Percentiles rank a stretch among this genome's conserved stretches.
phyloP scores from a whole-genome alignment of 1,140 invertebrate genomes.

The Pantala flavescens region DNA sequence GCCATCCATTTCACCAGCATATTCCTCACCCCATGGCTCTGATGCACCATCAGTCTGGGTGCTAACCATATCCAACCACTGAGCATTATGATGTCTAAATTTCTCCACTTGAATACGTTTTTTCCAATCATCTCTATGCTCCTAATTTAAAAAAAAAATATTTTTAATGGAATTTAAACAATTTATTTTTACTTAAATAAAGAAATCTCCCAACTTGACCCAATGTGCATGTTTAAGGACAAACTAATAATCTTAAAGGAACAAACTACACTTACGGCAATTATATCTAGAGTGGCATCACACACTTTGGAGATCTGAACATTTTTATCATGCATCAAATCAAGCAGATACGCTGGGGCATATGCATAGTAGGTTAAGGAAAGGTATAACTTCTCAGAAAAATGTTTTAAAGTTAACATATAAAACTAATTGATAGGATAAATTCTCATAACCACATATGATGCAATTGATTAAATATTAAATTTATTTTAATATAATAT shows the following conservation, averaged over 20 bases:
- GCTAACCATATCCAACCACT: slow-evolving; percentile 95
- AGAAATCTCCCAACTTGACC: background rate
- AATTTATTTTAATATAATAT: no score
- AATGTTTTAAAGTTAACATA: no score
- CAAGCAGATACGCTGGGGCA: slow-evolving; percentile 90
- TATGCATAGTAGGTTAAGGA: slow-evolving; percentile 41
- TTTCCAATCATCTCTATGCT: slow-evolving; percentile 83
- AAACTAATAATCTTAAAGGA: no score
- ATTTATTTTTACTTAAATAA: slow-evolving; percentile 12
- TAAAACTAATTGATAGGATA: no score
- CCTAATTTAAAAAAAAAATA: slow-evolving; percentile 35
- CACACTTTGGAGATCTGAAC: slow-evolving; percentile 83
- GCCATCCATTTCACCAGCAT: slow-evolving; percentile 9
- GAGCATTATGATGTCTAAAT: slow-evolving; percentile 91
- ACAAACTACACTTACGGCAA: slow-evolving; percentile 50
- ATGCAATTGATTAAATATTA: no score
- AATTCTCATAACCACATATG: no score
- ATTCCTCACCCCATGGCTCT: slow-evolving; percentile 1
- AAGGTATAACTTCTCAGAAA: slow-evolving; percentile 15
- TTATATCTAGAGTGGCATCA: slow-evolving; percentile 82
- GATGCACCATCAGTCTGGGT: slow-evolving; percentile 41
- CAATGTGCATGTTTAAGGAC: no score
- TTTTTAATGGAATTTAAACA: background rate
- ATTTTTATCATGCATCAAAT: slow-evolving; percentile 96
- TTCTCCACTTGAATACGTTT: slow-evolving; percentile 86